Evolutionary conservation across 2,888 invertebrate species (phyloP), one percentile per base, ranked within the genome.

Genomic region (Achlya flavicornis): DNA sequence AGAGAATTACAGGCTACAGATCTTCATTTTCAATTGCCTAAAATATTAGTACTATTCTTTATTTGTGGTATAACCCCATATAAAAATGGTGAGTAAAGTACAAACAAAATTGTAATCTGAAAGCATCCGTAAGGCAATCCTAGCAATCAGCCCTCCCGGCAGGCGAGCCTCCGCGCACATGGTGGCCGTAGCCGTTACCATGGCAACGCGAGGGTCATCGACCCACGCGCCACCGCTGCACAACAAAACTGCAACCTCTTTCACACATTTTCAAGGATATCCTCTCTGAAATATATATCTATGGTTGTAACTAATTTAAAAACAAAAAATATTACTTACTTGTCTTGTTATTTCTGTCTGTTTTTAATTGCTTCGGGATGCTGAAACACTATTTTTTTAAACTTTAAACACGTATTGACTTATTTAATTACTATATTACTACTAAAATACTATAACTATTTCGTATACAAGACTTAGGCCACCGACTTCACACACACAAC

Each of bases 181-280:
- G 88, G 86, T 84, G 84, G 82, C 85, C 81, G 79, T 68, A 70
- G 67, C 84, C 78, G 90, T 93, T 64, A 75, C 84, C 87, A 90
- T 91, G 84, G 81, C 84, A 80, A 91, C 92, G 53, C 72, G 74
- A 74, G 75, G 91, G 88, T 90, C 91, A 85, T 87, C 82, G 90
- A 89, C 89, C 91, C 85, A 83, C 83, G 83, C 87, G 74, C 80
- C 77, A 78, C 79, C 83, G 77, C 73, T 76, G 70, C 62, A 64
- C 66, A 62, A 62, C 63, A 66, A 66, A 62, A 65, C 61, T 65
- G 58, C 61, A 63, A 62, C 61, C 61, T 63, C 43, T 62, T 59
- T 26, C 59, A 38, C 10, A 11, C 41, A 5, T 41, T 41, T 53
- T 19, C n/a, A 48, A 16, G 16, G 48, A 16, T 48, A 48, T 5